Percentiles rank a stretch among this genome's conserved stretches.
These are phyloP conservation scores for Solea senegalensis DNA, from an alignment of 2,113 vertebrate species.

Conservation along the genomic window DNA sequence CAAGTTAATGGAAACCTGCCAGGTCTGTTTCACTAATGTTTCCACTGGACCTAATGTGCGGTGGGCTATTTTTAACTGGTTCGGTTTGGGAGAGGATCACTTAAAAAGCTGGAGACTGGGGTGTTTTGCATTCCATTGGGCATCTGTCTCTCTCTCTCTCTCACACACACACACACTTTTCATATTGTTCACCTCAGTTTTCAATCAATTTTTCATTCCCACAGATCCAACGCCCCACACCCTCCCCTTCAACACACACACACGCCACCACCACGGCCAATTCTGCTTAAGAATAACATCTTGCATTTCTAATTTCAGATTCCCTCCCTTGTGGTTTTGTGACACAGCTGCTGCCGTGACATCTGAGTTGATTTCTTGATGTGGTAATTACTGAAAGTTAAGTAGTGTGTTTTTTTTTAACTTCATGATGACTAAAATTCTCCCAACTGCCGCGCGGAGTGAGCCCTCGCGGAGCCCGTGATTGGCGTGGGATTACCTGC, in stretches of 20 bases:
- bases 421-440: constrained; percentile 44
- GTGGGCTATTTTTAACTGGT: constrained; percentile 72
- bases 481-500: constrained; percentile 64
- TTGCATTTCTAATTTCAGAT: constrained; percentile 68
- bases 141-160: constrained; percentile 57
- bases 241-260: too few relatives aligned
- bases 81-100: constrained; percentile 50
- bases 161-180: constrained; percentile 40
- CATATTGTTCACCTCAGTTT: constrained; percentile 77
- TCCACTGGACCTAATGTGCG: constrained; percentile 64
- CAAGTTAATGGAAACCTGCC: constrained; percentile 60
- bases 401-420: constrained; percentile 23
- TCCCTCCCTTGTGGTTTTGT: constrained; percentile 38
- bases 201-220: constrained; percentile 77
- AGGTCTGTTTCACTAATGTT: constrained; percentile 66
- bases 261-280: constrained; percentile 32
- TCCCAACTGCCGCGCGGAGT: not conserved
- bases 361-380: constrained; percentile 58
- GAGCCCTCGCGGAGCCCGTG: constrained; percentile 3
- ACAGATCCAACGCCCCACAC: constrained; percentile 46
- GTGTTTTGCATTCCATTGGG: constrained; percentile 67
- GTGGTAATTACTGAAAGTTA: constrained; percentile 52
- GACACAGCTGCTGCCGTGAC: constrained; percentile 56
- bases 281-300: constrained; percentile 69
- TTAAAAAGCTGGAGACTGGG: constrained; percentile 63